Percentiles rank a stretch among this genome's conserved stretches.
Evolutionary conservation across 2,113 vertebrate genomes (phyloP).

Genomic region (Gallinago undulata): DNA sequence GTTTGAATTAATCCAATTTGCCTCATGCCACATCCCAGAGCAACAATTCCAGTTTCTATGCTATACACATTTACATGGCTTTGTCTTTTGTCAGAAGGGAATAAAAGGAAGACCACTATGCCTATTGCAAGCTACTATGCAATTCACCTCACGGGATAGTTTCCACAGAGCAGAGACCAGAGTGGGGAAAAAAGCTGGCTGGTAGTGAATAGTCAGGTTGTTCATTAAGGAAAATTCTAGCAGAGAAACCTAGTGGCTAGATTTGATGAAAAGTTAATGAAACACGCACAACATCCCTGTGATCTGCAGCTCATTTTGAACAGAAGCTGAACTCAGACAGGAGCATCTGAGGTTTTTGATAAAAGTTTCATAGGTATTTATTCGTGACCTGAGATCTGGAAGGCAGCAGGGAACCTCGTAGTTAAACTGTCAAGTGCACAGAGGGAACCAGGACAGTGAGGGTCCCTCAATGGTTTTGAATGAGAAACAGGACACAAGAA

Average conservation of each 20-base stretch:
- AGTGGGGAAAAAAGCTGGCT: background rate
- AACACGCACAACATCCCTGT: background rate
- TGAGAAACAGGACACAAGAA: background rate
- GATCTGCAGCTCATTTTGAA: constrained; percentile 38
- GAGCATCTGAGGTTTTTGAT: background rate
- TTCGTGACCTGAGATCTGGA: background rate
- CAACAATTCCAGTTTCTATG: background rate
- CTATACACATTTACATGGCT: background rate
- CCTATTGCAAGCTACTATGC: background rate
- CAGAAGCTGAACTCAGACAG: background rate
- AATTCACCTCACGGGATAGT: background rate
- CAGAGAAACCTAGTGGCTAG: background rate
- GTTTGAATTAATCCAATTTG: background rate
- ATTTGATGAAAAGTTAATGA: constrained; percentile 55
- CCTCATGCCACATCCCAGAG: background rate
- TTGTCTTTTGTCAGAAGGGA: background rate
- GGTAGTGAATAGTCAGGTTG: background rate
- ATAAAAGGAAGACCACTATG: background rate
- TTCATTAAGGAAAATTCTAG: constrained; percentile 34
- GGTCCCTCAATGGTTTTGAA: background rate
- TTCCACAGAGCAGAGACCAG: background rate
- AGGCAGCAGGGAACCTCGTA: background rate
- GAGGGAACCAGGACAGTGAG: background rate
- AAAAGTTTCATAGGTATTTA: constrained; percentile 21
- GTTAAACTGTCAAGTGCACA: background rate